A percentile compares a stretch with the other conserved stretches of the same genome.
Conservation (phyloP, 2,888 invertebrate genomes). For the Meta bourneti region DNA sequence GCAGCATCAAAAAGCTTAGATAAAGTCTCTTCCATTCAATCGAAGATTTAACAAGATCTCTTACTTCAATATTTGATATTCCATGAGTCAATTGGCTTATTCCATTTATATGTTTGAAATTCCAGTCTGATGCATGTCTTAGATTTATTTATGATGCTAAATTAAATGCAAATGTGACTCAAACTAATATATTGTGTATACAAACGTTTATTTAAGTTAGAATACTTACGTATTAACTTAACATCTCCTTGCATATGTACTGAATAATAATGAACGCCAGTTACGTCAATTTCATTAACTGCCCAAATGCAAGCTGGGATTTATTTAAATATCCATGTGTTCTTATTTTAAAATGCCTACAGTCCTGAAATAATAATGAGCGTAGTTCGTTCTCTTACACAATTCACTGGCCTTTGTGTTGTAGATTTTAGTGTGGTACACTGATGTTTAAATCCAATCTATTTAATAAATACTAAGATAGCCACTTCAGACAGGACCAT, state of each 20-base stretch:
- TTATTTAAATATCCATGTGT: not conserved
- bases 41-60: too few species aligned
- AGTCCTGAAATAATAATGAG: not conserved
- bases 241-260: not conserved
- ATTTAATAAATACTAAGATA: not conserved
- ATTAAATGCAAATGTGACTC: too few species aligned
- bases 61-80: too few species aligned
- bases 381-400: not conserved
- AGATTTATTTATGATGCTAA: too few species aligned
- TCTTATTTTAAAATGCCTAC: not conserved
- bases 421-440: not conserved
- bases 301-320: not conserved
- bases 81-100: too few species aligned
- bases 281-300: not conserved
- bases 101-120: too few species aligned
- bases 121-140: too few species aligned
- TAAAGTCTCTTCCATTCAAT: too few species aligned
- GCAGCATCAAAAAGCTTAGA: too few species aligned
- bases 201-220: not conserved
- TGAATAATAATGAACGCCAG: not conserved
- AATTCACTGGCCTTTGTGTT: not conserved
- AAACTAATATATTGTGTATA: too few species aligned
- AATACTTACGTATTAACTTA: not conserved
- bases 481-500: not conserved
- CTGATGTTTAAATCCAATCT: not conserved